Conservation (phyloP, 2,113 vertebrate genomes). For the Cyanocitta stelleri region DNA sequence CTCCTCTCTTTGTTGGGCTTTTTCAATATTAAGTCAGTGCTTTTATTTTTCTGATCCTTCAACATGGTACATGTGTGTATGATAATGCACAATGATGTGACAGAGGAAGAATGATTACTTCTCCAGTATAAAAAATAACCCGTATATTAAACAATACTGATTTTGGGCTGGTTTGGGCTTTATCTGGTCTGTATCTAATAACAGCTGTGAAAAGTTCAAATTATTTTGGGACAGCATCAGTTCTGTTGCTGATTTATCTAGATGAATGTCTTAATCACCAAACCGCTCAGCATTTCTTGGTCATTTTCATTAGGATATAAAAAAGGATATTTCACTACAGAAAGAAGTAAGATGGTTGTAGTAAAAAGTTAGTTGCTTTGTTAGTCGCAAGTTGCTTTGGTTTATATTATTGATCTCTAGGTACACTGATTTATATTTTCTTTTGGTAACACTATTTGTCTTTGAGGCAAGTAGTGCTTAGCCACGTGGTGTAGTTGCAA, state of each 20-base stretch:
- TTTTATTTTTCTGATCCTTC: background rate
- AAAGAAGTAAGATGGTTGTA: background rate
- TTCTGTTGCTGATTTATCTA: background rate
- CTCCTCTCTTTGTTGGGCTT: rapidly evolving
- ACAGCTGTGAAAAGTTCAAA: background rate
- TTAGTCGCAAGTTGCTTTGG: background rate
- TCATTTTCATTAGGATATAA: background rate
- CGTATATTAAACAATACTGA: background rate
- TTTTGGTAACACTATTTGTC: background rate
- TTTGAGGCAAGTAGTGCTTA: slow-evolving; percentile 12
- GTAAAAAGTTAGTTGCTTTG: background rate
- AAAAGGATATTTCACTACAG: background rate
- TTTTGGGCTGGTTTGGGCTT: background rate
- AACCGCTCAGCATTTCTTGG: background rate
- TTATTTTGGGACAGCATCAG: background rate
- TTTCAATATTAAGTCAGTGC: background rate
- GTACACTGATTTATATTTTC: background rate
- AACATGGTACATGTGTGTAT: background rate
- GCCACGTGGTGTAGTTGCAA: background rate
- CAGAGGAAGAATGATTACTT: background rate
- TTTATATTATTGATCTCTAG: background rate
- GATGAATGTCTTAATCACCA: background rate
- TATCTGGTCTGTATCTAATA: background rate
- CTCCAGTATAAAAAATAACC: background rate
- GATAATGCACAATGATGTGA: background rate